phyloP scores from a whole-genome alignment of 1,140 invertebrate species.

The Zaprionus vittiger region DNA sequence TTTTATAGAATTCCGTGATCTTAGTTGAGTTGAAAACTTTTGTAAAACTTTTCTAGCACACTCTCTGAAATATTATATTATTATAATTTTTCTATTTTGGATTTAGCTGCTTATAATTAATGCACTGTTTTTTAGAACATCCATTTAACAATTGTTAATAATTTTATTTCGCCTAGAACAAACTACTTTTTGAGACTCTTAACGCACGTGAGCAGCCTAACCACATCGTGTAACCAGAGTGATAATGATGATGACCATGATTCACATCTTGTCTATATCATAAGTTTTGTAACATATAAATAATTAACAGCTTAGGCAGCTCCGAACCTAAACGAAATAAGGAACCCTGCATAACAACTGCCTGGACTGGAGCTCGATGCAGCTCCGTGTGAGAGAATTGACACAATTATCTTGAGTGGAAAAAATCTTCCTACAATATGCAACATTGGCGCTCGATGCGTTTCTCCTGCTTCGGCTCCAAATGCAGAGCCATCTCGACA shows the following conservation, averaged over 20 bases:
- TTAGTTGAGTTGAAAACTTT: neutral
- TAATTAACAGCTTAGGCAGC: slow-evolving; percentile 65
- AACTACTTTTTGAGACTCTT: slow-evolving; percentile 7
- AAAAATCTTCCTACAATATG: slow-evolving; percentile 67
- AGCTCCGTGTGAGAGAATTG: slow-evolving; percentile 16
- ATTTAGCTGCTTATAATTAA: neutral
- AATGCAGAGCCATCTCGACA: slow-evolving; percentile 78
- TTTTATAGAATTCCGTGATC: neutral
- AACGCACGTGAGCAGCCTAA: slow-evolving; percentile 1
- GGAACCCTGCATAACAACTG: slow-evolving; percentile 44
- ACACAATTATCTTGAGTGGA: slow-evolving; percentile 30
- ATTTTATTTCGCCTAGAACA: neutral
- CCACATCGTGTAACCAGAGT: neutral
- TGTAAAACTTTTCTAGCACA: neutral
- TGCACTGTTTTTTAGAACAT: slow-evolving; percentile 6
- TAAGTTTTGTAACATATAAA: slow-evolving; percentile 40
- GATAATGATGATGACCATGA: slow-evolving; percentile 4
- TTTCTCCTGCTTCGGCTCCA: slow-evolving; percentile 77
- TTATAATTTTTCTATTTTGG: neutral
- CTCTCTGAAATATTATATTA: neutral
- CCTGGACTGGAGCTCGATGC: neutral
- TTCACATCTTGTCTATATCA: slow-evolving; percentile 21
- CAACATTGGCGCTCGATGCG: slow-evolving; percentile 79
- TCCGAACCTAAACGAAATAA: slow-evolving; percentile 62
- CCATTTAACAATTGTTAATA: slow-evolving; percentile 1